Evolutionary conservation across 1,140 invertebrate genomes (phyloP).

Genomic region (Physella acuta): DNA sequence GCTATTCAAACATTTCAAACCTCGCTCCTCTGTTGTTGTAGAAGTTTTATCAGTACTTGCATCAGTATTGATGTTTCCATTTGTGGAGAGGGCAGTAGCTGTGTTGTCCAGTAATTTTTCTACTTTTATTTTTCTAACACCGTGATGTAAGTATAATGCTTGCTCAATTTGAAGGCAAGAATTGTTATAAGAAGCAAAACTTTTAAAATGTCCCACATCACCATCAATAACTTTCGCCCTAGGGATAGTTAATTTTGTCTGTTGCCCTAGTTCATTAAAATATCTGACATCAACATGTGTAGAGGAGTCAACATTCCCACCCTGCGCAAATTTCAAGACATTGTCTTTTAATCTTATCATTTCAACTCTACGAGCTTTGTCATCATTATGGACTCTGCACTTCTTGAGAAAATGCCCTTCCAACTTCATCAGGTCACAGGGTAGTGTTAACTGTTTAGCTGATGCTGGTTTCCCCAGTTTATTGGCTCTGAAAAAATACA

Average conservation of each 20-base stretch:
- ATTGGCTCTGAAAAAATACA: too few relatives aligned
- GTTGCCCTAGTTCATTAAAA: too few relatives aligned
- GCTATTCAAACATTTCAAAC: not conserved
- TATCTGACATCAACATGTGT: not conserved
- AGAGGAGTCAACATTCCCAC: not conserved
- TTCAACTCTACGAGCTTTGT: constrained; percentile 70
- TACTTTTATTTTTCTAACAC: constrained; percentile 3
- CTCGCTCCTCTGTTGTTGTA: not conserved
- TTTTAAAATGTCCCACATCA: too few relatives aligned
- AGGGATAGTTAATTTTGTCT: too few relatives aligned
- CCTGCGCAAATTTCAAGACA: not conserved
- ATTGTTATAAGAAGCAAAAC: too few relatives aligned
- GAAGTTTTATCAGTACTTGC: too few relatives aligned
- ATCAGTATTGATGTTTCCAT: not conserved
- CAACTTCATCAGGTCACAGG: constrained; percentile 65
- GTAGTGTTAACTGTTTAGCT: constrained; percentile 25
- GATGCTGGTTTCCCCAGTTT: too few relatives aligned
- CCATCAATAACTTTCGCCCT: too few relatives aligned
- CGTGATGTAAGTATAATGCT: constrained; percentile 2
- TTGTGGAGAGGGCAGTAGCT: too few relatives aligned
- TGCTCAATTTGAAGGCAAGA: constrained; percentile 7
- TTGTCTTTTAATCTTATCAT: constrained; percentile 38
- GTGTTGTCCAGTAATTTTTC: not conserved
- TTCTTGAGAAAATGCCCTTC: constrained; percentile 85
- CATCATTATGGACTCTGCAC: constrained; percentile 82